phyloP scores from a whole-genome alignment of 1,140 invertebrate genomes.

The Drosophila kohkoa region DNA sequence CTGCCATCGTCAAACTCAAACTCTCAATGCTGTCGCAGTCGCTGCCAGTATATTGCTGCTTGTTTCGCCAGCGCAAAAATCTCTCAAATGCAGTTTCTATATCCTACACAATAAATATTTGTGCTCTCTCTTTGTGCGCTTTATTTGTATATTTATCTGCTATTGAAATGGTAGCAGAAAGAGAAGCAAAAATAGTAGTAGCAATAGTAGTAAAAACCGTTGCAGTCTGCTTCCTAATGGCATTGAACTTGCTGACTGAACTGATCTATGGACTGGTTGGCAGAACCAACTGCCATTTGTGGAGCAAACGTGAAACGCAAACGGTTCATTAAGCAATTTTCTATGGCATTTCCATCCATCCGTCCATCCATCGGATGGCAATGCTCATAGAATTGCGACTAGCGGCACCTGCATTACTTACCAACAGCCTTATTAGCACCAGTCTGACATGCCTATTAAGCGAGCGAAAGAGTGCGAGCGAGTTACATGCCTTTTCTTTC shows the following conservation, averaged over 20 bases:
- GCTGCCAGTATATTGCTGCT: slow-evolving; percentile 6
- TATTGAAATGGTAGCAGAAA: slow-evolving; percentile 14
- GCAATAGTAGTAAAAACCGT: slow-evolving; percentile 17
- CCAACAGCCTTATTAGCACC: slow-evolving; percentile 57
- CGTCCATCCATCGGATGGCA: slow-evolving; percentile 45
- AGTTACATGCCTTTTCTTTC: not conserved
- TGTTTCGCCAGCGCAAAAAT: slow-evolving; percentile 55
- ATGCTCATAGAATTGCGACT: slow-evolving; percentile 56
- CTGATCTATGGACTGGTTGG: slow-evolving; percentile 50
- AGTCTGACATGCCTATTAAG: not conserved
- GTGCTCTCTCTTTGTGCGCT: slow-evolving; percentile 27
- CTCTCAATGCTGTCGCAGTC: slow-evolving; percentile 16
- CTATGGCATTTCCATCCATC: slow-evolving; percentile 65
- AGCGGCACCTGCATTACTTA: slow-evolving; percentile 69
- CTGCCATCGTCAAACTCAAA: slow-evolving; percentile 9
- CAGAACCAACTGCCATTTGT: slow-evolving; percentile 63
- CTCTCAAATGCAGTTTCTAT: slow-evolving; percentile 52
- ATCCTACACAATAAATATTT: slow-evolving; percentile 75
- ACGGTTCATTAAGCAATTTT: slow-evolving; percentile 81
- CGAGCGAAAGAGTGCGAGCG: not conserved
- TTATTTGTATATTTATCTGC: slow-evolving; percentile 58
- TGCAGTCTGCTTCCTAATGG: slow-evolving; percentile 46
- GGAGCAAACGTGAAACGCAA: slow-evolving; percentile 63
- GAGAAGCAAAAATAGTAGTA: slow-evolving; percentile 8
- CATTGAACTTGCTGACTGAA: slow-evolving; percentile 66